Conservation (phyloP, 2,888 invertebrate species). For the Acronicta psi region DNA sequence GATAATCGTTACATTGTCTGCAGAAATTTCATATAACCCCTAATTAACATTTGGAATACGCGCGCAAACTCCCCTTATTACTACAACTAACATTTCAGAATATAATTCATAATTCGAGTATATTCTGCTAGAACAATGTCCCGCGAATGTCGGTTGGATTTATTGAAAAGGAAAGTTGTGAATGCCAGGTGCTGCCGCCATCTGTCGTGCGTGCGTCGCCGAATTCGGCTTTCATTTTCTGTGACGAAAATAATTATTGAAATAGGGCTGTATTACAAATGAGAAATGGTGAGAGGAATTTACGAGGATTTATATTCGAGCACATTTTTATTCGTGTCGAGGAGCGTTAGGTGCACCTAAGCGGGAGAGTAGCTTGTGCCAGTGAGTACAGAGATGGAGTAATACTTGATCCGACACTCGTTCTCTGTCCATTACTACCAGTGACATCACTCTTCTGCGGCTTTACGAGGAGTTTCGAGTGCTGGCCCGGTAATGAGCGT, state of each 20-base stretch:
- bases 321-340: conserved; percentile 47
- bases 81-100: conserved; percentile 50
- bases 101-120: conserved; percentile 61
- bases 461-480: conserved; percentile 58
- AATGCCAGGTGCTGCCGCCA: conserved; percentile 72
- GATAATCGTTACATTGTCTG: conserved; percentile 60
- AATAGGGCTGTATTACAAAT: conserved; percentile 61
- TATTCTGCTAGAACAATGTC: conserved; percentile 57
- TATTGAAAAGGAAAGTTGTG: conserved; percentile 79
- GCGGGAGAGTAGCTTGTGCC: conserved; percentile 46
- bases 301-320: conserved; percentile 54
- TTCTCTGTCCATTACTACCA: conserved; percentile 57
- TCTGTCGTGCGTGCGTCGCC: conserved; percentile 64
- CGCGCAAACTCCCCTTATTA: conserved; percentile 46
- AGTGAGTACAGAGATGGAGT: conserved; percentile 61
- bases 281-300: conserved; percentile 50
- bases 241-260: conserved; percentile 67
- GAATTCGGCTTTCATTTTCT: conserved; percentile 66
- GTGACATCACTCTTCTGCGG: conserved; percentile 59
- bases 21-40: conserved; percentile 62
- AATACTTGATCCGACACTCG: conserved; percentile 64
- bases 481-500: conserved; percentile 60
- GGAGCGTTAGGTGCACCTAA: conserved; percentile 45
- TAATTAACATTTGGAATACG: conserved; percentile 65
- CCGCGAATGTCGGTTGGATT: conserved; percentile 62